These are phyloP conservation scores for Amblyopsis hoosieri DNA, from an alignment of 2,797 vertebrate genomes.

Conservation along the genomic window DNA sequence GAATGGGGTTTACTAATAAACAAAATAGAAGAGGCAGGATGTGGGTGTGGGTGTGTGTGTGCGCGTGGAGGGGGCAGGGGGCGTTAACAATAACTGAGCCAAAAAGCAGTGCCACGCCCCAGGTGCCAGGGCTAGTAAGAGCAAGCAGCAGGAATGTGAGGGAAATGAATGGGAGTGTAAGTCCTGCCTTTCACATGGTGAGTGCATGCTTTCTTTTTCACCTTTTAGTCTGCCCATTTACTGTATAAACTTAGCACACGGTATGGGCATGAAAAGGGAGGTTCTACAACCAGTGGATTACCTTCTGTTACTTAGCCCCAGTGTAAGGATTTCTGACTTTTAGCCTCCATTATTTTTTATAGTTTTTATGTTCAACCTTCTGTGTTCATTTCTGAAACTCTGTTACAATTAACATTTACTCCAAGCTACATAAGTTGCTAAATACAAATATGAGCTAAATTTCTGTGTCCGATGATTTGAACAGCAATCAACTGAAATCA, in stretches of 20 bases:
- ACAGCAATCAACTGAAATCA: no score
- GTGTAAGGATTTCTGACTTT: constrained; percentile 12
- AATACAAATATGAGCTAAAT: constrained; percentile 15
- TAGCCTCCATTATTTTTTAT: constrained; percentile 4
- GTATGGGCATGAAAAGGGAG: constrained; percentile 22
- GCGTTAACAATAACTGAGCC: constrained; percentile 69
- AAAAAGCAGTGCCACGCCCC: constrained; percentile 76
- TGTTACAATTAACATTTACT: background rate
- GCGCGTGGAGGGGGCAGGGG: constrained; percentile 49
- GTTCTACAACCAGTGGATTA: constrained; percentile 15
- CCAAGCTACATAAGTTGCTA: background rate
- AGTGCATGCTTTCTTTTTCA: constrained; percentile 62
- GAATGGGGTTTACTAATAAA: constrained; percentile 64
- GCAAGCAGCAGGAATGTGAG: constrained; percentile 78
- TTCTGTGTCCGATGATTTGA: constrained; percentile 3
- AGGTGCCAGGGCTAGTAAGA: constrained; percentile 76
- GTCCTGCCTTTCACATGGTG: constrained; percentile 77
- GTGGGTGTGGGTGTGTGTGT: constrained; percentile 46
- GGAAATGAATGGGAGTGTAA: constrained; percentile 77
- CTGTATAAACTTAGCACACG: constrained; percentile 42
- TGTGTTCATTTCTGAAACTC: background rate
- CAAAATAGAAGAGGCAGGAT: constrained; percentile 46
- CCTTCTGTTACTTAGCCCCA: background rate
- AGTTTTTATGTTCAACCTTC: background rate
- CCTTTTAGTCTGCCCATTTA: constrained; percentile 45